phyloP scores from a whole-genome alignment of 2,797 vertebrate species.

The Rousettus madagascariensis region DNA sequence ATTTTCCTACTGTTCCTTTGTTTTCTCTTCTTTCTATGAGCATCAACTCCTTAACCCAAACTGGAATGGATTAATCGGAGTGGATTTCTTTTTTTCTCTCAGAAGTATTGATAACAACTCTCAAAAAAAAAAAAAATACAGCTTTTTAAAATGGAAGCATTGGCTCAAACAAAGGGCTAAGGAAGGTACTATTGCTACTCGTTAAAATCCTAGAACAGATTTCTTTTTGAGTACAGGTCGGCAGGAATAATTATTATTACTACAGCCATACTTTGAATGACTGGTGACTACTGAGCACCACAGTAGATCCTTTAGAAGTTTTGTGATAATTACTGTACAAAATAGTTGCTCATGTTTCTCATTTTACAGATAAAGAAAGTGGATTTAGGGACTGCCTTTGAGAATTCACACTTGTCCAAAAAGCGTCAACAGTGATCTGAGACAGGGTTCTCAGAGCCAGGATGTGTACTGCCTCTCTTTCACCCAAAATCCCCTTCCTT shows the following conservation, averaged over 20 bases:
- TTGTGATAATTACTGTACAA: not conserved
- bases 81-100: not conserved
- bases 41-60: not conserved
- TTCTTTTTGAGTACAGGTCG: not conserved
- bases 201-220: not conserved
- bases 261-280: not conserved
- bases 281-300: not conserved
- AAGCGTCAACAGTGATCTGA: not conserved
- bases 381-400: not conserved
- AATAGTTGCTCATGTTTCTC: not conserved
- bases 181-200: not conserved
- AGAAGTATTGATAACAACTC: too few relatives aligned
- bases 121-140: not conserved
- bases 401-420: not conserved
- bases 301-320: not conserved
- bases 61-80: not conserved
- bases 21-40: not conserved
- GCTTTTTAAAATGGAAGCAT: not conserved
- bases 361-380: not conserved
- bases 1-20: not conserved
- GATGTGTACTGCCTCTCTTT: not conserved
- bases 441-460: not conserved
- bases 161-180: not conserved
- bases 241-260: not conserved
- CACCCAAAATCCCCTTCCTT: not conserved